phyloP scores from a whole-genome alignment of 2,888 invertebrate species.

The Ditylenchus weischeri region DNA sequence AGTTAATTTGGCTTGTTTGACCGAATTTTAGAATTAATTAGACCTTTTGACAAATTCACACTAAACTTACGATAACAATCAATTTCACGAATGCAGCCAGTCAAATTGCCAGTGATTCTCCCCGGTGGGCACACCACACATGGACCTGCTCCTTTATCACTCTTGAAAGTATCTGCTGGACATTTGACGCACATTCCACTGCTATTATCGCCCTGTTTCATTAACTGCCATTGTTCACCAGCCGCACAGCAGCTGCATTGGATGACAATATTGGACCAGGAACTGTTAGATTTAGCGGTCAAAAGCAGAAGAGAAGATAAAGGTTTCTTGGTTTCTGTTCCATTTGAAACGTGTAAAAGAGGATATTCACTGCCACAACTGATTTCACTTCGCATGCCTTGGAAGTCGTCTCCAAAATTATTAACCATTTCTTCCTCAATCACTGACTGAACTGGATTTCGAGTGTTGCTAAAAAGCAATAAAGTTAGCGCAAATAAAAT shows the following conservation, averaged over 20 bases:
- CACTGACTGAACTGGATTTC: conserved; percentile 12
- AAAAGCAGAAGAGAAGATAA: background rate
- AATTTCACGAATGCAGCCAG: conserved; percentile 21
- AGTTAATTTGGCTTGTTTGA: too few relatives aligned
- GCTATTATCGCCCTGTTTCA: background rate
- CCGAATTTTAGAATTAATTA: too few relatives aligned
- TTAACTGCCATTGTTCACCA: conserved; percentile 17
- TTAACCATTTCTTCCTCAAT: conserved; percentile 15
- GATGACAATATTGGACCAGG: background rate
- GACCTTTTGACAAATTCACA: background rate
- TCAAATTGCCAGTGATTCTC: conserved; percentile 24
- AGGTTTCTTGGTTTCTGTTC: background rate
- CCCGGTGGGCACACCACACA: conserved; percentile 23
- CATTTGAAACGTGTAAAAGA: conserved; percentile 7
- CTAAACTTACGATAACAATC: conserved; percentile 17
- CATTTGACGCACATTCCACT: conserved; percentile 20
- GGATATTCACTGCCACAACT: conserved; percentile 11
- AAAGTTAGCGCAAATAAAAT: too few relatives aligned
- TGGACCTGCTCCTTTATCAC: conserved; percentile 20
- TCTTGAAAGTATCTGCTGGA: conserved; percentile 25
- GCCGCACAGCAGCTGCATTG: conserved; percentile 24
- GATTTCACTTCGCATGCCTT: conserved; percentile 3
- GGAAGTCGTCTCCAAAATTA: conserved; percentile 4
- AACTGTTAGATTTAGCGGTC: background rate
- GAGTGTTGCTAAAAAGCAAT: conserved; percentile 14